Evolutionary conservation across 2,797 vertebrate species (phyloP).

Genomic region (Phaenicophaeus curvirostris): DNA sequence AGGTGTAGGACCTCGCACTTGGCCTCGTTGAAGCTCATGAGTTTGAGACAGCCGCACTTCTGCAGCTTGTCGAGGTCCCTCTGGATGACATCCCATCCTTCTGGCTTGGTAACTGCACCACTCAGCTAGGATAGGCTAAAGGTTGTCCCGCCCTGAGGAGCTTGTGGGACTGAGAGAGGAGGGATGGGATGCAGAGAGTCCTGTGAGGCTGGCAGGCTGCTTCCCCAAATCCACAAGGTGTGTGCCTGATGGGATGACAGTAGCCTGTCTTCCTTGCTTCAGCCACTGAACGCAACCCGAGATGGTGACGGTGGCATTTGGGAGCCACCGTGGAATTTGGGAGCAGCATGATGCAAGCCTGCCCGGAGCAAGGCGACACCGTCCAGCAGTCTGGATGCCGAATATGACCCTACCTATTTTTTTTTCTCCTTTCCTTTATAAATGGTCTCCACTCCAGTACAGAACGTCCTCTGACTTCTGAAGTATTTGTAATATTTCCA

Average conservation of each 20-base stretch:
- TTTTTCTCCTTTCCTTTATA: background rate
- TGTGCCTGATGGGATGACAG: accelerated
- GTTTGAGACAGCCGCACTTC: too few relatives aligned
- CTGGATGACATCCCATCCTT: too few relatives aligned
- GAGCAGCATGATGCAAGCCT: background rate
- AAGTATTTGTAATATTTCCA: slow-evolving; percentile 66
- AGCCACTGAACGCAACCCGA: background rate
- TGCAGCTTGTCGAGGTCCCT: too few relatives aligned
- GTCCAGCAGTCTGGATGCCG: background rate
- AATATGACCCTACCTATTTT: slow-evolving; percentile 22
- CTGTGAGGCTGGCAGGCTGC: accelerated
- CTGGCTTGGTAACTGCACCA: too few relatives aligned
- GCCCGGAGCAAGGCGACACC: background rate
- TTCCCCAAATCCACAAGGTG: background rate
- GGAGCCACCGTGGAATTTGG: background rate
- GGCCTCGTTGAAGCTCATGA: too few relatives aligned
- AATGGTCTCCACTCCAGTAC: background rate
- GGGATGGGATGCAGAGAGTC: background rate
- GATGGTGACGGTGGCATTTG: background rate
- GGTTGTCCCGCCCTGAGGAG: background rate
- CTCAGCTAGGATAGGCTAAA: background rate
- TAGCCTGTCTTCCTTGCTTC: background rate
- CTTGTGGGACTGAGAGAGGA: background rate
- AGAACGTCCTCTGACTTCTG: slow-evolving; percentile 65
- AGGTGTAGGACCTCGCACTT: too few relatives aligned